These are phyloP conservation scores for Stylophora pistillata DNA, from an alignment of 64 coral and sea anemone genomes.

Conservation along the genomic window DNA sequence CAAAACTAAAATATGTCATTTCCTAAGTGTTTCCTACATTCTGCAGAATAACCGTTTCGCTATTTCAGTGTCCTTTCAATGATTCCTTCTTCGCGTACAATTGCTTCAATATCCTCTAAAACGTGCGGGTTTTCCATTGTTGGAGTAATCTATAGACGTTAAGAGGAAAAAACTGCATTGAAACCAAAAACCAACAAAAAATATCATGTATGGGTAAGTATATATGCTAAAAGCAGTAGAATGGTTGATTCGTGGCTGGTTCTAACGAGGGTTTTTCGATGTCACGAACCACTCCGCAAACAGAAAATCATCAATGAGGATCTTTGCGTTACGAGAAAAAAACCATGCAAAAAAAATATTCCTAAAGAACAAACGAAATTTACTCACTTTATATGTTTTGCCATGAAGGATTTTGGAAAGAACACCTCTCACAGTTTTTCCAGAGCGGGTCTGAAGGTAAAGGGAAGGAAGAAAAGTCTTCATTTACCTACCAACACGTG, in stretches of 20 bases:
- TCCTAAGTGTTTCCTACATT: neutral
- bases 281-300: neutral
- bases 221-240: neutral
- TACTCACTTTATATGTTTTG: conserved; percentile 68
- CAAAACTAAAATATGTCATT: too few relatives aligned
- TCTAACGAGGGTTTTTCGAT: neutral
- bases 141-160: conserved; percentile 66
- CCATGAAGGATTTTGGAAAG: conserved; percentile 84
- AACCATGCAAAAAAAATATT: neutral
- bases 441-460: conserved; percentile 73
- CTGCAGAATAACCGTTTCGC: neutral
- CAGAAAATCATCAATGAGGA: too few relatives aligned
- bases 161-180: neutral
- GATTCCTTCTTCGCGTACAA: conserved; percentile 58
- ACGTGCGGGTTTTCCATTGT: conserved; percentile 95
- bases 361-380: neutral
- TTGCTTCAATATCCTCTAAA: conserved; percentile 66
- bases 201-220: neutral
- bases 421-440: conserved; percentile 83
- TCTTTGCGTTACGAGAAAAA: too few relatives aligned
- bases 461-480: neutral
- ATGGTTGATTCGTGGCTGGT: too few relatives aligned
- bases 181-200: neutral
- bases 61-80: conserved; percentile 18
- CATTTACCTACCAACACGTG: too few relatives aligned